A percentile compares a stretch with the other conserved stretches of the same genome.
These are phyloP conservation scores for Iphiclides podalirius DNA, from an alignment of 2,888 invertebrate species.

Conservation along the genomic window DNA sequence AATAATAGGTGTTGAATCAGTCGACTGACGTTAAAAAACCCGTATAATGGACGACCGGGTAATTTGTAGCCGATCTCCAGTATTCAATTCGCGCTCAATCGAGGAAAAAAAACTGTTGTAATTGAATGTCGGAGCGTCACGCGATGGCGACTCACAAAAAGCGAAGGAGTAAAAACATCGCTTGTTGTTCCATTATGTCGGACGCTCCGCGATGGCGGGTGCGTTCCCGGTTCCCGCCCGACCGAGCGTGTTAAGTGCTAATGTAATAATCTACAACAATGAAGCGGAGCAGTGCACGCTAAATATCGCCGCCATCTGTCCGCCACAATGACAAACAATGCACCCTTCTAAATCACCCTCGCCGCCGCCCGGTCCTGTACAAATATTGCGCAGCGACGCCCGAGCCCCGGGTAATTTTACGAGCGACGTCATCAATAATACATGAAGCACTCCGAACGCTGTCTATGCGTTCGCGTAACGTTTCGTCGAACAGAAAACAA, in stretches of 20 bases:
- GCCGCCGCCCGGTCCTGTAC: constrained; percentile 74
- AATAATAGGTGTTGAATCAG: too few relatives aligned
- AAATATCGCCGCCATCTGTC: constrained; percentile 79
- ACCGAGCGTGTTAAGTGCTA: constrained; percentile 77
- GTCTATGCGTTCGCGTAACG: background rate
- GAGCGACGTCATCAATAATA: constrained; percentile 29
- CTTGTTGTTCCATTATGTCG: constrained; percentile 59
- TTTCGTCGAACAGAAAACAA: too few relatives aligned
- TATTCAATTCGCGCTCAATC: background rate
- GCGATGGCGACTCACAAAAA: constrained; percentile 38
- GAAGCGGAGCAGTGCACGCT: constrained; percentile 73
- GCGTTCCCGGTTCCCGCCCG: constrained; percentile 66
- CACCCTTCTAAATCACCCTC: constrained; percentile 69
- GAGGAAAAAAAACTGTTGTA: constrained; percentile 41
- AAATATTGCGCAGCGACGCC: constrained; percentile 59
- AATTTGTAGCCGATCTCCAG: too few relatives aligned
- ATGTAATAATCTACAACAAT: constrained; percentile 80
- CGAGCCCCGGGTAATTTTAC: constrained; percentile 33
- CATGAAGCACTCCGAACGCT: constrained; percentile 14
- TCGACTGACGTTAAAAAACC: too few relatives aligned
- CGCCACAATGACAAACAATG: constrained; percentile 67
- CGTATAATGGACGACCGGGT: background rate
- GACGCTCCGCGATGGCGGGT: constrained; percentile 43
- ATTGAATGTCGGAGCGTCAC: constrained; percentile 50
- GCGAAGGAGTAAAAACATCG: constrained; percentile 47